A percentile compares a stretch with the other conserved stretches of the same genome.
Conservation (phyloP, 2,888 invertebrate species). For the Clanis bilineata region DNA sequence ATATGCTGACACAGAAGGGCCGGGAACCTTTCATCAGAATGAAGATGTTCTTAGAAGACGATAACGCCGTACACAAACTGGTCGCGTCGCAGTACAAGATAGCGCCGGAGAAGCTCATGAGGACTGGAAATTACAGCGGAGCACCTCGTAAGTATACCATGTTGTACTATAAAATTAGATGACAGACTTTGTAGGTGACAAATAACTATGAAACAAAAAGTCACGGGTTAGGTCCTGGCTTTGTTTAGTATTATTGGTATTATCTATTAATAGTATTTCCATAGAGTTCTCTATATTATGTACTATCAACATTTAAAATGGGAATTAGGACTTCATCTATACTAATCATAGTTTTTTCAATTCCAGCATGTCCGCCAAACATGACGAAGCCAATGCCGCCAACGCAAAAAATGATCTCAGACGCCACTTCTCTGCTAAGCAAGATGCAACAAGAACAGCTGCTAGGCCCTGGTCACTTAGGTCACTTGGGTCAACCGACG, state of each 20-base stretch:
- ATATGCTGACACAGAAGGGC: slow-evolving; percentile 98
- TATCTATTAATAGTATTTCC: too few species aligned
- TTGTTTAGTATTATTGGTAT: too few species aligned
- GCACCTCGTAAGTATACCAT: slow-evolving; percentile 85
- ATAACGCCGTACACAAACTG: slow-evolving; percentile 96
- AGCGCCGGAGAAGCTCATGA: slow-evolving; percentile 98
- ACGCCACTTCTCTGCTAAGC: slow-evolving; percentile 84
- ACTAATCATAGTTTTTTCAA: slow-evolving; percentile 30
- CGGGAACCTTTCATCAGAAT: slow-evolving; percentile 98
- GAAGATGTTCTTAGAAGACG: slow-evolving; percentile 98
- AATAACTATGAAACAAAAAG: background rate
- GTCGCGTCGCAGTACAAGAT: slow-evolving; percentile 99
- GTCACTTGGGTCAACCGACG: slow-evolving; percentile 77
- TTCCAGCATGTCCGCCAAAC: slow-evolving; percentile 84
- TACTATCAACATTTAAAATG: too few species aligned
- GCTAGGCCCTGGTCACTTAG: slow-evolving; percentile 80
- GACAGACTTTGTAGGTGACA: background rate
- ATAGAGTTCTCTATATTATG: too few species aligned
- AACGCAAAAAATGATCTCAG: slow-evolving; percentile 89
- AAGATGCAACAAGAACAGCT: slow-evolving; percentile 88
- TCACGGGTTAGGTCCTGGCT: background rate
- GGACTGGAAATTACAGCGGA: slow-evolving; percentile 96
- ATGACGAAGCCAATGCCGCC: slow-evolving; percentile 90
- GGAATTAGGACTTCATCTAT: background rate
- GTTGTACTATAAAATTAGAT: background rate